Conservation (phyloP, 1,140 invertebrate genomes). For the Zophobas atratus region DNA sequence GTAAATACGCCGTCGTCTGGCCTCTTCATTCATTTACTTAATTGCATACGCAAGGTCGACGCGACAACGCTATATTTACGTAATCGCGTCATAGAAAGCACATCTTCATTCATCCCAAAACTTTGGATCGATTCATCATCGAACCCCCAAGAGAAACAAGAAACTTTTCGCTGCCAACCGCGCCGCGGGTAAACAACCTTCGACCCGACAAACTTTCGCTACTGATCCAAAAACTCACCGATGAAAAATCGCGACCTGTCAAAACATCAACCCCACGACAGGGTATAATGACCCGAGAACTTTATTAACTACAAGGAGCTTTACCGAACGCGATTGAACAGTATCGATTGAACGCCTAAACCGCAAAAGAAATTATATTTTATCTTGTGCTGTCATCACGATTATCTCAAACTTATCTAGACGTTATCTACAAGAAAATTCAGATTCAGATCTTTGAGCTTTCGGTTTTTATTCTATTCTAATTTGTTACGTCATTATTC, state of each 20-base stretch:
- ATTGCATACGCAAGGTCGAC: slow-evolving; percentile 12
- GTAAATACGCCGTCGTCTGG: not conserved
- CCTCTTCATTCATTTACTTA: slow-evolving; percentile 5
- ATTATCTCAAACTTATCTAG: no score
- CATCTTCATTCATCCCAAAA: not conserved
- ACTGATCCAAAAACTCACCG: not conserved
- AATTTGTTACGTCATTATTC: no score
- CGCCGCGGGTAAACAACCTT: slow-evolving; percentile 6
- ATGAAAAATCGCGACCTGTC: not conserved
- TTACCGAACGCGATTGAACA: no score
- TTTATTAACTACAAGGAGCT: no score
- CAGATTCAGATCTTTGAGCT: no score
- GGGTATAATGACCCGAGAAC: no score
- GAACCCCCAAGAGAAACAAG: not conserved
- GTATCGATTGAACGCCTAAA: no score
- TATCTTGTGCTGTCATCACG: no score
- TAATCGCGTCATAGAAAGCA: not conserved
- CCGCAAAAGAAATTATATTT: no score
- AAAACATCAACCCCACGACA: not conserved
- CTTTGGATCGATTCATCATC: not conserved
- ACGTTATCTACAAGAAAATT: no score
- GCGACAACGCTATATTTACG: slow-evolving; percentile 9
- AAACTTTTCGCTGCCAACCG: slow-evolving; percentile 2
- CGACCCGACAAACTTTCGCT: not conserved
- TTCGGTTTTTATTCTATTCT: no score